These are phyloP conservation scores for Taurulus bubalis DNA, from an alignment of 2,113 vertebrate species.

Conservation along the genomic window DNA sequence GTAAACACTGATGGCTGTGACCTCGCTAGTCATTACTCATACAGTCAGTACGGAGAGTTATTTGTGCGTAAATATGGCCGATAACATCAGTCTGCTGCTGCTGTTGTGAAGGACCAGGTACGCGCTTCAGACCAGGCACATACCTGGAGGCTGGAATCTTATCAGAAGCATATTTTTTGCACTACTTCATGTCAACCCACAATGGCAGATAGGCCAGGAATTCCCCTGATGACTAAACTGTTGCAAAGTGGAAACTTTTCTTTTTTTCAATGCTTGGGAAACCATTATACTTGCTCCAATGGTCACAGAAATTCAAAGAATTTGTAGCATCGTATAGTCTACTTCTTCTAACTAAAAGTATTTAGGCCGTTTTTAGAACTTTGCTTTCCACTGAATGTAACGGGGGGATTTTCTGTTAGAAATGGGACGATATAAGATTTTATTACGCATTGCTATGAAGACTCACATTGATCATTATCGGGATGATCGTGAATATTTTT, in stretches of 20 bases:
- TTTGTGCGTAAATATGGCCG: constrained; percentile 70
- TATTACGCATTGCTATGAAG: no score
- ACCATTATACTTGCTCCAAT: constrained; percentile 56
- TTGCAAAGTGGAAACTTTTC: constrained; percentile 64
- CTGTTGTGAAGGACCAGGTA: constrained; percentile 50
- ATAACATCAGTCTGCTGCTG: constrained; percentile 70
- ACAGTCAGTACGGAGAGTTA: constrained; percentile 36
- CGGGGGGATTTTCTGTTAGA: no score
- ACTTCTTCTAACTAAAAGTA: background rate
- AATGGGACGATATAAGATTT: no score
- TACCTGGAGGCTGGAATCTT: constrained; percentile 81
- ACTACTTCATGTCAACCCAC: constrained; percentile 75
- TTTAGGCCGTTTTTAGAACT: background rate
- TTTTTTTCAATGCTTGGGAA: constrained; percentile 24
- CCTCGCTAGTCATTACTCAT: constrained; percentile 41
- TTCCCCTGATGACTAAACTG: constrained; percentile 80
- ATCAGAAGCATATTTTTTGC: constrained; percentile 82
- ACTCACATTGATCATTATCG: no score
- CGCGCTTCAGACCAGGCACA: constrained; percentile 78
- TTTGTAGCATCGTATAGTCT: background rate
- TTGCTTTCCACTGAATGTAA: background rate
- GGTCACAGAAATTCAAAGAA: constrained; percentile 36
- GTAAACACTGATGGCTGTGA: constrained; percentile 26
- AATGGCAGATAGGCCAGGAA: constrained; percentile 82
- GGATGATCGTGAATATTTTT: background rate